Conservation (phyloP, 2,797 vertebrate species). For the Halcyon smyrnensis region DNA sequence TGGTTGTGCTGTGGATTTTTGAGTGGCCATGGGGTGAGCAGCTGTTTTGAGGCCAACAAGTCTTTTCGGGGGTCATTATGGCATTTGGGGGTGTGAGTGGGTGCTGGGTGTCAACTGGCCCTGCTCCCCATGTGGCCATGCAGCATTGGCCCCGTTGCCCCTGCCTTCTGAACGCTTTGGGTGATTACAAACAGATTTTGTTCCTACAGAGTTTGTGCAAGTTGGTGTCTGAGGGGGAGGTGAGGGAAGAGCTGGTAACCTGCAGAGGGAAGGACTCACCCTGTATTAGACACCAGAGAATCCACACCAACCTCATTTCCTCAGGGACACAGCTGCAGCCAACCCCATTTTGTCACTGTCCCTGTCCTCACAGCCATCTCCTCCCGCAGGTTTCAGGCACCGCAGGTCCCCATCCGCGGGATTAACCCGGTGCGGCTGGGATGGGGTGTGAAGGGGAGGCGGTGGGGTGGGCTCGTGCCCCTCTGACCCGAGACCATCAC, state of each 20-base stretch:
- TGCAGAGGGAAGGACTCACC: not conserved
- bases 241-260: too few species aligned
- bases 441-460: too few species aligned
- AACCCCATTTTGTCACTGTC: not conserved
- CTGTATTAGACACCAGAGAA: not conserved
- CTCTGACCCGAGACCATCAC: rapidly evolving
- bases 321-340: not conserved
- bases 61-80: not conserved
- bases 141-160: rapidly evolving
- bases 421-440: not conserved
- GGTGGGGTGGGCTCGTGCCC: not conserved
- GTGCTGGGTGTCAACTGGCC: rapidly evolving
- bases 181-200: not conserved
- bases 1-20: not conserved
- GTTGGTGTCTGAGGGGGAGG: rapidly evolving
- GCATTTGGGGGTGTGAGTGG: not conserved
- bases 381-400: rapidly evolving
- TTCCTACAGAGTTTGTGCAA: not conserved
- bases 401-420: rapidly evolving
- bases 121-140: rapidly evolving
- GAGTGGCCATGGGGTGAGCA: rapidly evolving
- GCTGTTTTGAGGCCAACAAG: not conserved
- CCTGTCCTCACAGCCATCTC: not conserved
- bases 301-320: not conserved
- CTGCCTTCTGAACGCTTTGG: not conserved